Percentiles rank a stretch among this genome's conserved stretches.
Evolutionary conservation across 2,797 vertebrate genomes (phyloP).

Genomic region (Champsocephalus esox): DNA sequence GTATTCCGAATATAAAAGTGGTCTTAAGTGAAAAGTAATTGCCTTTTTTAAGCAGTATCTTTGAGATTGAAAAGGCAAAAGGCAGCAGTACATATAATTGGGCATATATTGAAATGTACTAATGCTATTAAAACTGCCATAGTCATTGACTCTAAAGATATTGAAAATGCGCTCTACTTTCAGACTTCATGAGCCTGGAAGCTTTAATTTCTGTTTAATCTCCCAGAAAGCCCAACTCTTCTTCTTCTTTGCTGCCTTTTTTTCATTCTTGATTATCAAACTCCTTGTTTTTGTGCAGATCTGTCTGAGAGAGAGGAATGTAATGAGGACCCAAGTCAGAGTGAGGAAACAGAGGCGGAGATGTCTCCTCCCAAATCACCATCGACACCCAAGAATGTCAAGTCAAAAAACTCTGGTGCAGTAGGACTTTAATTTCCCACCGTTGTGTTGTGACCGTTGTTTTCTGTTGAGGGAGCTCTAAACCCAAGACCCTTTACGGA

Average conservation of each 20-base stretch:
- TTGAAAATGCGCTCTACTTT: background rate
- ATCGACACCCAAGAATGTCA: constrained; percentile 91
- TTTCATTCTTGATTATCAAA: background rate
- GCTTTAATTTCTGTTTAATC: background rate
- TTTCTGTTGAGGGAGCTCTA: constrained; percentile 5
- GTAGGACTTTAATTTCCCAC: background rate
- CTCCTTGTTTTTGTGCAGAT: constrained; percentile 68
- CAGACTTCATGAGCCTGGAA: background rate
- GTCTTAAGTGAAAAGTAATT: background rate
- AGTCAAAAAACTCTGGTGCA: constrained; percentile 92
- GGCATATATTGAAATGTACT: background rate
- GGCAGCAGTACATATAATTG: background rate
- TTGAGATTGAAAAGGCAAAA: constrained; percentile 7
- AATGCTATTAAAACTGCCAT: background rate
- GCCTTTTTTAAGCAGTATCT: background rate
- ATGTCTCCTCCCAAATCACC: constrained; percentile 93
- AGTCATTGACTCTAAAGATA: background rate
- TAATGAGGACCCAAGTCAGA: constrained; percentile 87
- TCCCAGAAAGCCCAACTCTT: background rate
- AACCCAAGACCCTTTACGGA: constrained; percentile 24
- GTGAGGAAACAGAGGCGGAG: constrained; percentile 90
- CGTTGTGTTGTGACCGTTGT: background rate
- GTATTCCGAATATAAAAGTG: background rate
- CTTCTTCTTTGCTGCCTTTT: background rate
- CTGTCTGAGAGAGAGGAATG: constrained; percentile 89